Evolutionary conservation across 2,888 invertebrate genomes (phyloP), one percentile per base, ranked within the genome.

Genomic region (Slavum lentiscoides): DNA sequence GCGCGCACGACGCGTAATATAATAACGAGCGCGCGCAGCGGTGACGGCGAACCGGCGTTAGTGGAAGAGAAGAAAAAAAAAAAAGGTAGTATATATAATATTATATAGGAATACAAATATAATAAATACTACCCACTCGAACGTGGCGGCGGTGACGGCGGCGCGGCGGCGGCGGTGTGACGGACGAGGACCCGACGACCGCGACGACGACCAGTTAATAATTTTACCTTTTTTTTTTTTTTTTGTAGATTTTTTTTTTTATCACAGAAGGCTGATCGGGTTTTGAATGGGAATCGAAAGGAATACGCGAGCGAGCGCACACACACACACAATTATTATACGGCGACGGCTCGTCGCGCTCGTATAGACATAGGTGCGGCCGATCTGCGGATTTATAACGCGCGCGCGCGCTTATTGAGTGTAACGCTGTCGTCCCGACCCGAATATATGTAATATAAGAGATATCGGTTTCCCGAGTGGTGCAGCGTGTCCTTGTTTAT

Each of bases 321-420:
- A 21, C 30, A n/a, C 53, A 66, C n/a, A 23, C 8, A 7, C 49
- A 39, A 39, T 8, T 39, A 17, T 43, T 73, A 61, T 37, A 74
- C 37, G 53, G 4, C 21, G 37, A 19, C 66, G 66, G 58, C 49
- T 23, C 8, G 23, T 30, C 68, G n/a, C 70, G 39, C 30, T 1
- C 30, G 30, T 30, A 30, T 30, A 30, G 72, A 80, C 80, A 23
- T 70, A 80, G 80, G 80, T 66, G 80, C 80, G 80, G 80, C 64
- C 80, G 58, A 72, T 55, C 80, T 66, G 80, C 80, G 58, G 80
- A 80, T 80, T 80, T 80, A 80, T 64, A 72, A 80, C 75, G 21
- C n/a, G 6, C 17, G 39, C 39, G 19, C 59, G 8, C 19, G 6
- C 30, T n/a, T 43, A 53, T 58, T 15, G 6, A 55, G 62, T 53